Percentiles rank a stretch among this genome's conserved stretches.
phyloP scores from a whole-genome alignment of 1,140 invertebrate genomes.

The Portunus trituberculatus region DNA sequence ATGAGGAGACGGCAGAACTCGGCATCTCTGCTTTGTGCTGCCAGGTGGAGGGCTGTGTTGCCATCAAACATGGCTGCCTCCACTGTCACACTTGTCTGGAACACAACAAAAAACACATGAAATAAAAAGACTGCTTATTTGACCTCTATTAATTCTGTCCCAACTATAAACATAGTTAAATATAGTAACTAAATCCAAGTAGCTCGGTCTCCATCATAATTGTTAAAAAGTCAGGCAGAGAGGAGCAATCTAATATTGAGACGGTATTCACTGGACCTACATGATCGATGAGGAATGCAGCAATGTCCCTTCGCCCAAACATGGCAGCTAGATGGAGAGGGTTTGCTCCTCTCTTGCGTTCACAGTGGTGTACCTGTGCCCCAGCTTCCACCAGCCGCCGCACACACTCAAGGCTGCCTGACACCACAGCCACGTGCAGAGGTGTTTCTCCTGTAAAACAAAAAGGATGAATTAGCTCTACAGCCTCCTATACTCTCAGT shows the following conservation, averaged over 20 bases:
- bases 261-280: slow-evolving; percentile 44
- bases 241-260: too few species aligned
- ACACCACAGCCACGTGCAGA: slow-evolving; percentile 94
- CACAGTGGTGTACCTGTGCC: slow-evolving; percentile 73
- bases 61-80: slow-evolving; percentile 77
- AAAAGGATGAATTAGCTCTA: not conserved
- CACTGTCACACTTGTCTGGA: slow-evolving; percentile 75
- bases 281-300: slow-evolving; percentile 66
- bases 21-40: slow-evolving; percentile 74
- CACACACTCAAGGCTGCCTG: slow-evolving; percentile 82
- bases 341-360: slow-evolving; percentile 76
- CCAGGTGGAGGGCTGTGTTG: slow-evolving; percentile 77
- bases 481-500: not conserved
- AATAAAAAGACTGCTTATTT: not conserved
- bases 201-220: too few species aligned
- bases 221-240: too few species aligned
- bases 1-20: slow-evolving; percentile 75
- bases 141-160: too few species aligned
- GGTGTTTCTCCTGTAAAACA: slow-evolving; percentile 83
- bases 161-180: too few species aligned
- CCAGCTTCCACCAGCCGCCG: slow-evolving; percentile 73
- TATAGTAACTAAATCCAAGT: too few species aligned
- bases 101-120: not conserved
- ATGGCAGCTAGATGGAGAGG: slow-evolving; percentile 73
- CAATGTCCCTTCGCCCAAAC: slow-evolving; percentile 68